A percentile compares a stretch with the other conserved stretches of the same genome.
Evolutionary conservation across 1,140 invertebrate genomes (phyloP).

Genomic region (Camponotus pennsylvanicus): DNA sequence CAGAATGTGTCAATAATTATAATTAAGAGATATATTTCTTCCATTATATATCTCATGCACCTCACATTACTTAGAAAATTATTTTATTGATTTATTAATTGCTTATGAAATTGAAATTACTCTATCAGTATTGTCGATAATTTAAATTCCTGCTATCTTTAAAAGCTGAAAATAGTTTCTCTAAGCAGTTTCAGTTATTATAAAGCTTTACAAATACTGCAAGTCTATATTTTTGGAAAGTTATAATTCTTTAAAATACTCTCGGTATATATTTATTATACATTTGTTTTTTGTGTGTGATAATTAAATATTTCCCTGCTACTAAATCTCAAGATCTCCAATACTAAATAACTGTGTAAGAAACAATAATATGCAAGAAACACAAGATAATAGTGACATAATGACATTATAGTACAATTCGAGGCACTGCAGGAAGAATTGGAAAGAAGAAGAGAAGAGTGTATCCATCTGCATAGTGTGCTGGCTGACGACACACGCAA

Average conservation of each 20-base stretch:
- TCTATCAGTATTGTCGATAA: background rate
- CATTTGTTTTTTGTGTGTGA: background rate
- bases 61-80: no score
- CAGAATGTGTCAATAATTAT: background rate
- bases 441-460: conserved; percentile 95
- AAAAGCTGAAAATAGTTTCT: background rate
- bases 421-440: conserved; percentile 94
- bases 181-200: background rate
- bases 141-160: background rate
- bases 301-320: background rate
- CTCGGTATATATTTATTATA: background rate
- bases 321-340: background rate
- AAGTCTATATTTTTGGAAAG: background rate
- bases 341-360: background rate
- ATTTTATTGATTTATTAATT: background rate
- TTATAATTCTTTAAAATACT: background rate
- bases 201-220: background rate
- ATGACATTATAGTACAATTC: conserved; percentile 90
- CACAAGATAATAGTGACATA: conserved; percentile 2
- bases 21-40: background rate
- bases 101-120: background rate
- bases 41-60: background rate
- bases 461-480: conserved; percentile 95
- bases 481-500: conserved; percentile 92
- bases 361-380: background rate